Percentiles rank a stretch among this genome's conserved stretches.
phyloP scores from a whole-genome alignment of 2,888 invertebrate genomes.

The Archips xylosteana region DNA sequence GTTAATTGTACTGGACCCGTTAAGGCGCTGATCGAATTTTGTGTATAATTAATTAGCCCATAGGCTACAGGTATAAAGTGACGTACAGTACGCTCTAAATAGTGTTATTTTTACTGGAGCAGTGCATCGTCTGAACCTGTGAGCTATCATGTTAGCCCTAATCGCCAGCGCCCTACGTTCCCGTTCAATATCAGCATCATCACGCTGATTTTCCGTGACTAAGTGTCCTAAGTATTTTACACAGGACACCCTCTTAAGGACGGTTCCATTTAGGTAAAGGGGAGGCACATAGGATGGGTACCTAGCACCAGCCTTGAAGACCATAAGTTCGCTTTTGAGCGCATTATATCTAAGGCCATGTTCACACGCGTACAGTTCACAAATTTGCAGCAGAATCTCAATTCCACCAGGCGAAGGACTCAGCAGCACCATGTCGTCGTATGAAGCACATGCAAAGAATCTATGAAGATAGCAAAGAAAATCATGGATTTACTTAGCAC shows the following conservation, averaged over 20 bases:
- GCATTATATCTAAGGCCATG: neutral
- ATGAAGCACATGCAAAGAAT: no score
- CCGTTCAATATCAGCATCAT: neutral
- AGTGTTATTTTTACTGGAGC: neutral
- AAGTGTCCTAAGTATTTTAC: neutral
- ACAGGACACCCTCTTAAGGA: neutral
- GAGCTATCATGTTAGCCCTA: neutral
- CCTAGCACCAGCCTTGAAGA: neutral
- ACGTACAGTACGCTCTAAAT: neutral
- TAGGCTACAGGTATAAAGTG: neutral
- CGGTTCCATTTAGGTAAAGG: neutral
- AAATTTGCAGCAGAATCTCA: neutral
- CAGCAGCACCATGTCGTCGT: constrained; percentile 11
- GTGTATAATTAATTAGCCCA: neutral
- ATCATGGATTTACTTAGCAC: no score
- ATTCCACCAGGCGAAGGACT: neutral
- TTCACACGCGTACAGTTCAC: neutral
- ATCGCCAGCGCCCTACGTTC: neutral
- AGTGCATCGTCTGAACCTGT: neutral
- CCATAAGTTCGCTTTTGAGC: neutral
- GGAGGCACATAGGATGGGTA: constrained; percentile 4
- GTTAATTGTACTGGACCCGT: neutral
- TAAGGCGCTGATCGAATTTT: neutral
- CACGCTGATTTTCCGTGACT: neutral
- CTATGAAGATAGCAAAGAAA: no score